Base-by-base conservation (phyloP, 2,888 invertebrate species). In the Scaptodrosophila latifasciaeformis region DNA sequence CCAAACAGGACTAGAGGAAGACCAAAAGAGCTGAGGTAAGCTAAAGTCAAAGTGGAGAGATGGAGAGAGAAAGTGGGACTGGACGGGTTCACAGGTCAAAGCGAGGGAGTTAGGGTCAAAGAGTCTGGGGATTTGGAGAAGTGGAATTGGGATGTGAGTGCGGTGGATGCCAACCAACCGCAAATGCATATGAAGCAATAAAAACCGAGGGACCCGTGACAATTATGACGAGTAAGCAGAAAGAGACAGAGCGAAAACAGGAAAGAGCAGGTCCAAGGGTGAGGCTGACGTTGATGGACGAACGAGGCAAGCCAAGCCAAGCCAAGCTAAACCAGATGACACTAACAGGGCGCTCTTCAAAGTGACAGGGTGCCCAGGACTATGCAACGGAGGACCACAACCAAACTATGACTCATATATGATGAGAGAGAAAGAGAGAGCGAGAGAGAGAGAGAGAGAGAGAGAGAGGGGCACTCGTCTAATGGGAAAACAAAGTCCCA, bases 221-320 rank as follows among this genome's bases (percentile, higher is more conserved):
- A 80, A 70, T 78, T 72, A 75, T 69, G 71, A 68, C 60, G 43
- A 40, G 40, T 21, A 21, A 40, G 40, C 40, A 40, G 21, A 37
- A 48, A 47, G 43, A 47, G 51, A 47, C 34, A 31, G 44, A 27
- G 40, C 46, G 13, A 35, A 43, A 51, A 35, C 35, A 19, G n/a
- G 31, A 15, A 46, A 19, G 17, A 46, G 13, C 29, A 44, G n/a
- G 9, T 29, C 9, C 31, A 2, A 2, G 1, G 5, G 2, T 12
- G 12, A 30, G n/a, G 12, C 1, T 2, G 13, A 6, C 31, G 13
- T 13, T 17, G 15, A 37, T 10, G 15, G 37, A 17, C 5, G 2
- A 7, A 31, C 2, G 31, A 17, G 37, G 17, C 24, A 18, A 30
- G n/a, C n/a, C n/a, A n/a, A n/a, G n/a, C n/a, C n/a, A 9, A 30